Base-by-base conservation (phyloP, 2,888 invertebrate species). In the Cancer borealis region DNA sequence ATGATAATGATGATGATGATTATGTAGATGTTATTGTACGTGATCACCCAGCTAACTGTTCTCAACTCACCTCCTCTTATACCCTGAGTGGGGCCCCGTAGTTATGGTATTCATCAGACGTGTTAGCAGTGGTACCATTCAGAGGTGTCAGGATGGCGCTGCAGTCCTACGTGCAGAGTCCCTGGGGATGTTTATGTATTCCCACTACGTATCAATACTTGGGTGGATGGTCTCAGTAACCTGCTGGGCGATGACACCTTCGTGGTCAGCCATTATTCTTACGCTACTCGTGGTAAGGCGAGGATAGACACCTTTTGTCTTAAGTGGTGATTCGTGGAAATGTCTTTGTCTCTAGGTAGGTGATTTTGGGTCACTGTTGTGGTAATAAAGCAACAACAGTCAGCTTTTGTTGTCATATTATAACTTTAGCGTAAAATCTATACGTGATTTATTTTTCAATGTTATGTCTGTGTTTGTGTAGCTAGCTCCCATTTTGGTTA, bases 161-260 rank as follows among this genome's bases (percentile, higher is more conserved):
- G 14, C 6, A 66, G 66, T 66, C 66, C n/a, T 66, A 66, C 66
- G 66, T 66, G 66, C 66, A 66, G 3, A 14, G 66, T 66, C 4
- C n/a, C 17, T 66, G n/a, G n/a, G 17, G 66, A 66, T 66, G 66
- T 66, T n/a, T 66, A 66, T 66, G 66, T 66, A 66, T 66, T 21
- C 66, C n/a, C 66, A 66, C 66, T n/a, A 66, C 66, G 66, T 66
- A n/a, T 66, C n/a, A 66, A n/a, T 66, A n/a, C 66, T n/a, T 66
- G 66, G n/a, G 6, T 66, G 66, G 66, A 66, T 66, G 66, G n/a
- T 54, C 21, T 66, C n/a, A 66, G n/a, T 66, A n/a, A 66, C 66
- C 21, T 21, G 66, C n/a, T 66, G 66, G 66, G 17, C 66, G n/a
- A 66, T 66, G 66, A 66, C 66, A 66, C 66, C 66, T 66, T 66